These are phyloP conservation scores for Diorhabda sublineata DNA, from an alignment of 1,140 invertebrate species.

Conservation along the genomic window DNA sequence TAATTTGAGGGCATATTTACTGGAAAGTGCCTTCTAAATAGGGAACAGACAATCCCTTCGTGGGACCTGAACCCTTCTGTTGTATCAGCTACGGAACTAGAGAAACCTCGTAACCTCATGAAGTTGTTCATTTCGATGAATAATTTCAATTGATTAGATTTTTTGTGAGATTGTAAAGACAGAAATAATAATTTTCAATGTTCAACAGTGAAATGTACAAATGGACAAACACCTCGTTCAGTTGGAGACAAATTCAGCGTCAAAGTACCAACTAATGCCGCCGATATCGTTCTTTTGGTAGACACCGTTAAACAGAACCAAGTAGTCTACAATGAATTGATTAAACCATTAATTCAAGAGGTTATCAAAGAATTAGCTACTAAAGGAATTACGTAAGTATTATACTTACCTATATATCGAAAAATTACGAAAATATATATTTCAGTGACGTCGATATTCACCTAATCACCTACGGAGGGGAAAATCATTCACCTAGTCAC, in stretches of 20 bases:
- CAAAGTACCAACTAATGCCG: constrained; percentile 63
- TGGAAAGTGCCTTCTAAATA: no score
- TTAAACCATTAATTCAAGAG: constrained; percentile 50
- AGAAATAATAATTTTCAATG: no score
- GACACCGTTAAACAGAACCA: constrained; percentile 56
- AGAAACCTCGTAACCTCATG: no score
- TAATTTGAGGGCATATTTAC: no score
- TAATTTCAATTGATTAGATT: no score
- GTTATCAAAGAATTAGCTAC: constrained; percentile 49
- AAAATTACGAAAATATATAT: no score
- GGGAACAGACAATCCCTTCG: no score
- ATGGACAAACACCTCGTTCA: constrained; percentile 51
- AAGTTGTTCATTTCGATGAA: no score
- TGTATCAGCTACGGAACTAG: no score
- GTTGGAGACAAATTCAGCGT: constrained; percentile 60
- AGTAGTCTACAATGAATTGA: constrained; percentile 51
- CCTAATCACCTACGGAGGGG: constrained; percentile 56
- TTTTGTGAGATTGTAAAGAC: no score
- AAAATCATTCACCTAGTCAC: constrained; percentile 52
- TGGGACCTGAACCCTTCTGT: no score
- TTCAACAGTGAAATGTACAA: constrained; percentile 49
- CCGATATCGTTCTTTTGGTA: constrained; percentile 69
- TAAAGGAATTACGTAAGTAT: constrained; percentile 56
- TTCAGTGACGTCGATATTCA: constrained; percentile 55
- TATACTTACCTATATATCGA: neutral